Conservation (phyloP, 2,797 vertebrate genomes). For the Poeciliopsis paucimaculata region DNA sequence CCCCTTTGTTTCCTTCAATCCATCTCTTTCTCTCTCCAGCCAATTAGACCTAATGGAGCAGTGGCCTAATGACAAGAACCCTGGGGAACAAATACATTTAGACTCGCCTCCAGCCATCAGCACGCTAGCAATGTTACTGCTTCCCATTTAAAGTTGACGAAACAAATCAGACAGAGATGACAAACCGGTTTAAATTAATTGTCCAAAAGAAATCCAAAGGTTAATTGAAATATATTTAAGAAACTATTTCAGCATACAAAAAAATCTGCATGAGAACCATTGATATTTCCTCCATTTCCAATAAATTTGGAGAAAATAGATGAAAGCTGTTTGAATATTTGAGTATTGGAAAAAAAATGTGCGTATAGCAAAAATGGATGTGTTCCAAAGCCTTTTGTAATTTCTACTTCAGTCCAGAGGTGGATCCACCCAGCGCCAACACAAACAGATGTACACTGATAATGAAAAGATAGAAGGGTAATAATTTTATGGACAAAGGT, state of each 20-base stretch:
- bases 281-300: background rate
- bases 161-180: conserved; percentile 32
- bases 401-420: background rate
- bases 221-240: background rate
- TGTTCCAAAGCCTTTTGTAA: background rate
- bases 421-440: background rate
- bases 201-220: background rate
- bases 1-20: conserved; percentile 27
- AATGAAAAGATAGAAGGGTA: background rate
- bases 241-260: background rate
- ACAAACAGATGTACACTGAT: background rate
- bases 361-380: no score
- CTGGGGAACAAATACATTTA: conserved; percentile 76
- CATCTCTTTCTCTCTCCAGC: conserved; percentile 62
- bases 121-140: conserved; percentile 24
- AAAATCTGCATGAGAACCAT: background rate
- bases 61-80: conserved; percentile 71
- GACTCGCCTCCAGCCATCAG: conserved; percentile 59
- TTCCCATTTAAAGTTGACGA: conserved; percentile 57
- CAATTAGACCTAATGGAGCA: conserved; percentile 78
- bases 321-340: no score
- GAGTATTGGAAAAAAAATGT: no score
- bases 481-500: background rate
- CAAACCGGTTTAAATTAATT: conserved; percentile 5
- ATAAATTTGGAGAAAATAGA: background rate